Base-by-base conservation (phyloP, 2,888 invertebrate genomes). In the Smittia aterrima region DNA sequence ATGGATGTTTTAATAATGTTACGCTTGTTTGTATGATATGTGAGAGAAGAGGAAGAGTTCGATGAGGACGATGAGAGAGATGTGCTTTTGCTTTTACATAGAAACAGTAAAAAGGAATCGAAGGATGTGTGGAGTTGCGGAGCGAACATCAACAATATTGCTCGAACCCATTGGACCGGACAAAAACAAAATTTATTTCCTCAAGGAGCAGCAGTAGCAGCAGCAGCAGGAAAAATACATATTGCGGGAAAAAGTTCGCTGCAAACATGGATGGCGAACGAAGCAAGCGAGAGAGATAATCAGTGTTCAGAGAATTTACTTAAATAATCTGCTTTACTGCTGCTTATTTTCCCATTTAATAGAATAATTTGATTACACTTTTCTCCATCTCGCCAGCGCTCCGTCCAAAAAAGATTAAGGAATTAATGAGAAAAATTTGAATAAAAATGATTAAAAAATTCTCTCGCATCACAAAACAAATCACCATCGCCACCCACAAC, bases 351-450 rank as follows among this genome's bases (percentile, higher is more conserved):
- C 70, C 54, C 70, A 71, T 71, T 71, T 71, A 47, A 25, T 71
- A 68, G 40, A 40, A 47, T 71, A 71, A 71, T 54, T 71, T 71
- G 70, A 71, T 71, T 71, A 71, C 70, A 71, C 20, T 71, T 54
- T 13, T 71, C n/a, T 71, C 54, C 32, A 71, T 71, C 32, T 20
- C 47, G 24, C 47, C n/a, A 11, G 18, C 24, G 18, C 41, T 68
- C 27, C 54, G 47, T 41, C 47, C 47, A 16, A 38, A n/a, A n/a
- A 71, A 71, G 70, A 71, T 71, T 71, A 71, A 71, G 27, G 70
- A 71, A 71, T 71, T 71, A 71, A 71, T 71, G 70, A 71, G 70
- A 54, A 71, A 68, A 71, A 71, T 71, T 71, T 71, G 70, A 71
- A 71, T 71, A 71, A 54, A 71, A 71, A 71, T 71, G 70, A 71